Conservation (phyloP, 2,797 vertebrate genomes). For the Rhinella marina region DNA sequence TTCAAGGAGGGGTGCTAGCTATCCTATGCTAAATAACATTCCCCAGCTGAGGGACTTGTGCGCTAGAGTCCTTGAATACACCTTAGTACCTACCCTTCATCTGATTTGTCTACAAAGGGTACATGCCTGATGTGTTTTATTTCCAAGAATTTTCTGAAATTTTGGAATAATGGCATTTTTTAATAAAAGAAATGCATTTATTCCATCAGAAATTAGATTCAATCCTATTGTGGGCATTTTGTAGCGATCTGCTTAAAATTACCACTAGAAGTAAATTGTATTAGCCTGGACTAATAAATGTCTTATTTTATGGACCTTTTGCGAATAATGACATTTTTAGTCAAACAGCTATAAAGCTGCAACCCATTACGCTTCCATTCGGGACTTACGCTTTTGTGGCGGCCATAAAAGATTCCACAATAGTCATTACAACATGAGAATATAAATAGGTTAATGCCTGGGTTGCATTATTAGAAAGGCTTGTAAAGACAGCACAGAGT, state of each 20-base stretch:
- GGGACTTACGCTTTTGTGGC: background rate
- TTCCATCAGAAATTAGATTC: background rate
- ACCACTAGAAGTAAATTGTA: slow-evolving; percentile 1
- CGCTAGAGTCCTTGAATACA: no score
- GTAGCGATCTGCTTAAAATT: slow-evolving; percentile 15
- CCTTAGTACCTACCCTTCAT: no score
- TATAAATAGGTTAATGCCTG: slow-evolving; percentile 27
- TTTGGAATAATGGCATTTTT: background rate
- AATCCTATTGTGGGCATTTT: background rate
- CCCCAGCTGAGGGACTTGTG: no score
- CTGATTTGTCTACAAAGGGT: background rate
- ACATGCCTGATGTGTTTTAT: background rate
- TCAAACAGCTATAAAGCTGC: slow-evolving; percentile 32
- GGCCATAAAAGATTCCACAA: slow-evolving; percentile 21
- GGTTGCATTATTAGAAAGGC: slow-evolving; percentile 16
- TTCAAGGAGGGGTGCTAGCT: no score
- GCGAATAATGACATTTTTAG: slow-evolving; percentile 48
- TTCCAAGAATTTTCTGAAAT: background rate
- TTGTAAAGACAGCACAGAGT: background rate
- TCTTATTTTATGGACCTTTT: slow-evolving; percentile 19
- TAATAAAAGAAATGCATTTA: slow-evolving; percentile 22
- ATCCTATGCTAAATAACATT: no score
- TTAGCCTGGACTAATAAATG: slow-evolving; percentile 36
- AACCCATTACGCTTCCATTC: slow-evolving; percentile 30
- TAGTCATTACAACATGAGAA: slow-evolving; percentile 24